Conservation (phyloP, 2,797 vertebrate genomes). For the Sphenopsis melanotis region DNA sequence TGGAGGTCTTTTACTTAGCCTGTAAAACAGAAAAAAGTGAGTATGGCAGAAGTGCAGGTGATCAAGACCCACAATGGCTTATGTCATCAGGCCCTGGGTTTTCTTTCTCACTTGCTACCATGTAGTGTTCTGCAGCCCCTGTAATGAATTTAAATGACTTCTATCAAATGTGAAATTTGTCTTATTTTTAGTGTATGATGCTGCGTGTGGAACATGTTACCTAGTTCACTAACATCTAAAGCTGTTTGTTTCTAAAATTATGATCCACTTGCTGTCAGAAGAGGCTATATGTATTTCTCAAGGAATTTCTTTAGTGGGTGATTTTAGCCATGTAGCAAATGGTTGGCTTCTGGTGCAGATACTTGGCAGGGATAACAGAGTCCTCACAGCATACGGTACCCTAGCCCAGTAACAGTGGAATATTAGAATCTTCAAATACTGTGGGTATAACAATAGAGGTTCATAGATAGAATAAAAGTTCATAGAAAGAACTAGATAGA, state of each 20-base stretch:
- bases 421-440: neutral
- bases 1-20: neutral
- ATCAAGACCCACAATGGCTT: neutral
- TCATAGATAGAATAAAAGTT: neutral
- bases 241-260: constrained; percentile 33
- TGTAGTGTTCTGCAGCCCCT: neutral
- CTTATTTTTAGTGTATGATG: neutral
- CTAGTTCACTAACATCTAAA: constrained; percentile 44
- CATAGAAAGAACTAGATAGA: neutral
- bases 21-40: neutral
- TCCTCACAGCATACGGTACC: neutral
- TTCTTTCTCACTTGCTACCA: neutral
- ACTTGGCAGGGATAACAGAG: neutral
- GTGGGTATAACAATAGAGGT: neutral
- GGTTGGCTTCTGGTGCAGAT: constrained; percentile 23
- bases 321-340: constrained; percentile 22
- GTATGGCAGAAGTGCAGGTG: neutral
- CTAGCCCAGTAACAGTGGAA: neutral
- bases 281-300: constrained; percentile 9
- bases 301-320: constrained; percentile 13
- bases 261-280: constrained; percentile 21
- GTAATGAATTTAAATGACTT: neutral
- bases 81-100: neutral
- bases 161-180: neutral
- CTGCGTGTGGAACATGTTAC: neutral